Evolutionary conservation across 1,140 invertebrate species (phyloP).

Genomic region (Lordiphosa stackelbergi): DNA sequence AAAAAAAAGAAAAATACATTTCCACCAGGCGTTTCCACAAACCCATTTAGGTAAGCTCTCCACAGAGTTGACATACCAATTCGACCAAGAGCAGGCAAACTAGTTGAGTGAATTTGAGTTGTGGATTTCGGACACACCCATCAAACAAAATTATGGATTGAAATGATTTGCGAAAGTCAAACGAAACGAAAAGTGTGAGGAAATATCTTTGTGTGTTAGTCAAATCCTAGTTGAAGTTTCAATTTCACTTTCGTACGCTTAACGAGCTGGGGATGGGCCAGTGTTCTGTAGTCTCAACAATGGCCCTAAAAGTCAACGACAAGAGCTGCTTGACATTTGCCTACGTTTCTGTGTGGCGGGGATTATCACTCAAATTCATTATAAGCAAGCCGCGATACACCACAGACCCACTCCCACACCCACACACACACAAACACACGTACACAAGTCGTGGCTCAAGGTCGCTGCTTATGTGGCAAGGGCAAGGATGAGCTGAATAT

Average conservation of each 20-base stretch:
- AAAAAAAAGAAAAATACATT: conserved; percentile 8
- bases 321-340: conserved; percentile 50
- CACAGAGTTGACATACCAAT: neutral
- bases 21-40: neutral
- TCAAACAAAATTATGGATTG: conserved; percentile 7
- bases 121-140: conserved; percentile 23
- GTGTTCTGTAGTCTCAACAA: conserved; percentile 11
- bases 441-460: conserved; percentile 39
- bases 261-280: no score
- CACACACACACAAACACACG: conserved; percentile 2
- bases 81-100: conserved; percentile 10
- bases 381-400: conserved; percentile 53
- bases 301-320: conserved; percentile 38
- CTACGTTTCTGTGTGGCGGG: conserved; percentile 42
- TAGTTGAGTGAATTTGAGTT: conserved; percentile 32
- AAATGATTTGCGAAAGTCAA: conserved; percentile 16
- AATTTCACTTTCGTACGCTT: conserved; percentile 30
- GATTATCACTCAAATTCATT: conserved; percentile 69
- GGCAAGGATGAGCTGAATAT: conserved; percentile 55
- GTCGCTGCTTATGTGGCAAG: conserved; percentile 60
- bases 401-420: no score
- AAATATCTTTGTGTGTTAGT: conserved; percentile 7
- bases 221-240: conserved; percentile 37
- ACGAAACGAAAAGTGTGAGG: neutral
- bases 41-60: conserved; percentile 24